Evolutionary conservation across 2,113 vertebrate species (phyloP).

Genomic region (Oncorhynchus tshawytscha): DNA sequence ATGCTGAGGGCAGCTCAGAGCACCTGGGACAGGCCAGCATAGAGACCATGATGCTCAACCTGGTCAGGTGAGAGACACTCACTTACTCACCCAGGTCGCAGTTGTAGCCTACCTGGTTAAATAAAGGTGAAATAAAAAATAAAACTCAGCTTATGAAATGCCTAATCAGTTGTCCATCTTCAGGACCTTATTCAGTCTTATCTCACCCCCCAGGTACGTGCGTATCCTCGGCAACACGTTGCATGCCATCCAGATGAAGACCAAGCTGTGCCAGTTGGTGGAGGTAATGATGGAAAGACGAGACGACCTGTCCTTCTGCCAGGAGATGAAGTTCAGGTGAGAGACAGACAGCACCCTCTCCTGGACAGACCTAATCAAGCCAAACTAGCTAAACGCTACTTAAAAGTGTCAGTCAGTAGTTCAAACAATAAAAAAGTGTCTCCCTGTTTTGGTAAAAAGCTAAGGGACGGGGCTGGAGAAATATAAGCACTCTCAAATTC

Average conservation of each 20-base stretch:
- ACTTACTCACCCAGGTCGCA: background rate
- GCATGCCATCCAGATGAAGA: conserved; percentile 98
- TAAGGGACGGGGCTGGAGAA: no score
- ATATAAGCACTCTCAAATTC: no score
- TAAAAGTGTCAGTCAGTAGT: no score
- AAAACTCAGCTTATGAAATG: background rate
- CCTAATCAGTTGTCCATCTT: background rate
- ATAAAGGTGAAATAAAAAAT: no score
- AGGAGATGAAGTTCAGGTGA: conserved; percentile 99
- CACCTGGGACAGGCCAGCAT: conserved; percentile 97
- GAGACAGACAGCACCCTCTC: conserved; percentile 1
- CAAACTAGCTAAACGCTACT: no score
- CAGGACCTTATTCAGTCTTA: background rate
- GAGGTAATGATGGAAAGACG: conserved; percentile 99
- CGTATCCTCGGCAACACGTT: conserved; percentile 93
- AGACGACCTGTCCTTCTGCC: conserved; percentile 97
- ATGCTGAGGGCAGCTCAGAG: conserved; percentile 96
- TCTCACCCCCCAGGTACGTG: conserved; percentile 80
- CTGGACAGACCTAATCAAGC: no score
- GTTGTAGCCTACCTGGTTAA: no score
- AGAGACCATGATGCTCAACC: conserved; percentile 98
- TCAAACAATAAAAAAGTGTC: no score
- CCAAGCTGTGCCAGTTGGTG: conserved; percentile 94
- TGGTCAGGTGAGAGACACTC: conserved; percentile 83
- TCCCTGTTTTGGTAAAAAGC: no score